Evolutionary conservation across 2,888 invertebrate species (phyloP).

Genomic region (Thyatira batis): DNA sequence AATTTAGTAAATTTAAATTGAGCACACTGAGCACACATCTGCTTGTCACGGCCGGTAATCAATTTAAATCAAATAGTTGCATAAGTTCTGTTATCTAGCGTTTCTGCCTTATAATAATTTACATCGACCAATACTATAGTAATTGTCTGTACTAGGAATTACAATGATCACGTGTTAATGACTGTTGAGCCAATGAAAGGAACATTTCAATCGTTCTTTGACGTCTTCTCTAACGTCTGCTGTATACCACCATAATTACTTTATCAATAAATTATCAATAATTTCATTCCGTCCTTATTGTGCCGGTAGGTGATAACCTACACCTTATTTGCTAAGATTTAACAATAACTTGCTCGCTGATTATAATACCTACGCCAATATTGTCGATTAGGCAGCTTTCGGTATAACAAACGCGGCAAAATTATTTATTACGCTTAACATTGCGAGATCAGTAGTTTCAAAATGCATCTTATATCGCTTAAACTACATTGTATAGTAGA

Average conservation of each 20-base stretch:
- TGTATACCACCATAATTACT: not conserved
- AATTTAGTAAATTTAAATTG: conserved; percentile 50
- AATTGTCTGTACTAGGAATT: not conserved
- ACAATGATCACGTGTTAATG: not conserved
- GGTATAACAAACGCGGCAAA: not conserved
- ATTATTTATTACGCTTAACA: not conserved
- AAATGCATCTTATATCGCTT: not conserved
- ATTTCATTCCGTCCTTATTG: not conserved
- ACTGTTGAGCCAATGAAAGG: not conserved
- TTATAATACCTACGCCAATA: not conserved
- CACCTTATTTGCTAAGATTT: not conserved
- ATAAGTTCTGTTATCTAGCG: not conserved
- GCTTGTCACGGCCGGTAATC: not conserved
- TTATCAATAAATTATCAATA: not conserved
- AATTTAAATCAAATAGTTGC: not conserved
- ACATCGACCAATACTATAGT: not conserved
- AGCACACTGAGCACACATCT: conserved; percentile 43
- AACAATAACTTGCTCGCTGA: not conserved
- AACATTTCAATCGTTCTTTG: not conserved
- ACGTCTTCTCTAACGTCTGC: not conserved
- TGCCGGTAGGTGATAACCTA: not conserved
- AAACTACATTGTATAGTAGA: not conserved
- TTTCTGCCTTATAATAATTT: conserved; percentile 2
- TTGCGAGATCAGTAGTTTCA: not conserved
- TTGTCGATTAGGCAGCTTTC: not conserved